Evolutionary conservation across 2,888 invertebrate genomes (phyloP).

Genomic region (Baronia brevicornis): DNA sequence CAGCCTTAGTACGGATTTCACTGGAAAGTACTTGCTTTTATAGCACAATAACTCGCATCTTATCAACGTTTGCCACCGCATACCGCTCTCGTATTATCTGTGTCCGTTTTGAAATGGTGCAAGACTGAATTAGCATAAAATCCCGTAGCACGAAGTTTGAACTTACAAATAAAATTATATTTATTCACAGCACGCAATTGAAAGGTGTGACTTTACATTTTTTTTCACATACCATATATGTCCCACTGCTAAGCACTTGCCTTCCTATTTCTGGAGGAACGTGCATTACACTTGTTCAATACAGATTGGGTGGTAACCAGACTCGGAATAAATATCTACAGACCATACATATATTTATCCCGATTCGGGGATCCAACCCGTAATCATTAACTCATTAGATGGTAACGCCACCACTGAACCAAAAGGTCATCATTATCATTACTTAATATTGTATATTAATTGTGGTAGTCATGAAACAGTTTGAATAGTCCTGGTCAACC

Average conservation of each 20-base stretch:
- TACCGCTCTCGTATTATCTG: constrained; percentile 11
- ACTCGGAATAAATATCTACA: too few species aligned
- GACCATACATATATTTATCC: too few species aligned
- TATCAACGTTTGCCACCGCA: constrained; percentile 12
- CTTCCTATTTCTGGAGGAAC: neutral
- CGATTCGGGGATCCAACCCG: too few species aligned
- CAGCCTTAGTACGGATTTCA: too few species aligned
- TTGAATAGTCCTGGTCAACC: too few species aligned
- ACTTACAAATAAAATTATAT: constrained; percentile 12
- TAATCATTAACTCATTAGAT: too few species aligned
- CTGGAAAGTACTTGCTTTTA: too few species aligned
- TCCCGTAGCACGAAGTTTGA: constrained; percentile 10
- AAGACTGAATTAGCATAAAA: constrained; percentile 13
- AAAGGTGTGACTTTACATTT: constrained; percentile 15
- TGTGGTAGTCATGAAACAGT: too few species aligned
- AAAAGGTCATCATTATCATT: too few species aligned
- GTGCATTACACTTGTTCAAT: neutral
- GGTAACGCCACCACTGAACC: too few species aligned
- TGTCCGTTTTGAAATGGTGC: constrained; percentile 10
- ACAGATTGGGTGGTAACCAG: too few species aligned
- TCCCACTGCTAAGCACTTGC: constrained; percentile 4
- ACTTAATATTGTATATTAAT: too few species aligned
- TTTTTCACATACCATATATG: constrained; percentile 10
- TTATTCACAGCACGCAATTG: constrained; percentile 14
- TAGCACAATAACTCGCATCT: neutral